Conservation (phyloP, 2,797 vertebrate species). For the Lindbergichthys nudifrons region DNA sequence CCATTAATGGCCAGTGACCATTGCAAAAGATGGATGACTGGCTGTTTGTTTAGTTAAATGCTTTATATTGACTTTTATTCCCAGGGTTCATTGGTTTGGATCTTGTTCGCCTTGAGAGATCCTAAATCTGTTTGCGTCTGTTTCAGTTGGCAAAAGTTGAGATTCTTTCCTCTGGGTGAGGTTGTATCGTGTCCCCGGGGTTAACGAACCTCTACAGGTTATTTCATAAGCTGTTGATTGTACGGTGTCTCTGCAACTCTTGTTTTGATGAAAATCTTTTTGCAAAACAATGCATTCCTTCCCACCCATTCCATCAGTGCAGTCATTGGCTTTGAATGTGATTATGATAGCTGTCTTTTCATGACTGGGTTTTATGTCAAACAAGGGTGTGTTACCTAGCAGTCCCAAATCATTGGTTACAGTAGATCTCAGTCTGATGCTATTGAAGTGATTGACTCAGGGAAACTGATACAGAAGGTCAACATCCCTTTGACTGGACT, state of each 20-base stretch:
- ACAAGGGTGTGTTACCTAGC: conserved; percentile 61
- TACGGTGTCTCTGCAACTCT: conserved; percentile 46
- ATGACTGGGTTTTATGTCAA: conserved; percentile 43
- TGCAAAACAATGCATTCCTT: conserved; percentile 60
- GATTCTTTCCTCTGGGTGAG: conserved; percentile 53
- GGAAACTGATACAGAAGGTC: conserved; percentile 76
- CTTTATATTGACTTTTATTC: conserved; percentile 38
- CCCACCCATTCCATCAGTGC: conserved; percentile 32
- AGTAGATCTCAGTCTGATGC: conserved; percentile 63
- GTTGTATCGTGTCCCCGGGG: conserved; percentile 33
- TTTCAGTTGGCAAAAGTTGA: conserved; percentile 60
- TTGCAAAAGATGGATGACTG: conserved; percentile 21
- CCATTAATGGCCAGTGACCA: conserved; percentile 32
- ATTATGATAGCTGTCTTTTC: conserved; percentile 51
- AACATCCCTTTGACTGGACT: conserved; percentile 69
- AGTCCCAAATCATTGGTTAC: conserved; percentile 48
- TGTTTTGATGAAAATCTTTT: conserved; percentile 61
- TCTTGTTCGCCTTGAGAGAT: conserved; percentile 57
- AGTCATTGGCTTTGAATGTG: conserved; percentile 39
- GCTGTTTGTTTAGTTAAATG: conserved; percentile 41
- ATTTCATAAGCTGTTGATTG: conserved; percentile 53
- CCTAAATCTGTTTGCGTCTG: conserved; percentile 43
- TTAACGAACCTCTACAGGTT: conserved; percentile 18
- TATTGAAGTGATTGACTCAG: conserved; percentile 74
- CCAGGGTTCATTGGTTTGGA: conserved; percentile 48